Evolutionary conservation across 2,113 vertebrate species (phyloP), one percentile per base, ranked within the genome.

Genomic region (Prochilodus magdalenae): DNA sequence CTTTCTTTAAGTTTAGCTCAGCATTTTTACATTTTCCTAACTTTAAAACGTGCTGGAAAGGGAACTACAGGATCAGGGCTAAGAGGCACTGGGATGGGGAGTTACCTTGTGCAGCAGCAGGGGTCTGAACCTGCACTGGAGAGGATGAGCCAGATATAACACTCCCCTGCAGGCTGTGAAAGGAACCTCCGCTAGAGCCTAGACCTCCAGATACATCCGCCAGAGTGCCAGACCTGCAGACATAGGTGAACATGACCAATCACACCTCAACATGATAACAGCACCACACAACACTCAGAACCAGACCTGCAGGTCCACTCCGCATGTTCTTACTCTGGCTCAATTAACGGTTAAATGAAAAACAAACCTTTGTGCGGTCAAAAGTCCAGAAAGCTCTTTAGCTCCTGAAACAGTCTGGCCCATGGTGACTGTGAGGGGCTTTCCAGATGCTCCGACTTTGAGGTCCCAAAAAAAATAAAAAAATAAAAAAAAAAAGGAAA

Each of bases 311-410:
- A 53, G 30, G 49, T 53, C 75, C 30, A 22, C 30, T 49, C 22
- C n/a, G 6, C 53, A 18, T 13, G 5, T 24, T 44, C 40, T 44
- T 44, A 44, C 40, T 4, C 40, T 44, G 4, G 5, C 8, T 44
- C 36, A 36, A 10, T 44, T 10, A 44, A 11, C 5, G 16, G 4
- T 18, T 30, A 16, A 67, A 18, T 33, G 0, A 12, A 20, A 75
- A 30, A 67, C 62, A 67, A 44, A 98, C 97, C 94, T 97, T 74
- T 96, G 92, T 71, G 95, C 82, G 77, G 94, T 90, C 60, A 98
- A 95, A 79, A 98, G 93, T 78, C 97, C 96, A 0, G 96, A 93
- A 14, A 96, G 94, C 85, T 99, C 98, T 92, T 96, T 97, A 10
- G 93, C 80, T 4, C 94, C 92, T 0, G 94, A n/a, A 18, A 94